phyloP scores from a whole-genome alignment of 2,113 vertebrate species.

The Varanus salvator region DNA sequence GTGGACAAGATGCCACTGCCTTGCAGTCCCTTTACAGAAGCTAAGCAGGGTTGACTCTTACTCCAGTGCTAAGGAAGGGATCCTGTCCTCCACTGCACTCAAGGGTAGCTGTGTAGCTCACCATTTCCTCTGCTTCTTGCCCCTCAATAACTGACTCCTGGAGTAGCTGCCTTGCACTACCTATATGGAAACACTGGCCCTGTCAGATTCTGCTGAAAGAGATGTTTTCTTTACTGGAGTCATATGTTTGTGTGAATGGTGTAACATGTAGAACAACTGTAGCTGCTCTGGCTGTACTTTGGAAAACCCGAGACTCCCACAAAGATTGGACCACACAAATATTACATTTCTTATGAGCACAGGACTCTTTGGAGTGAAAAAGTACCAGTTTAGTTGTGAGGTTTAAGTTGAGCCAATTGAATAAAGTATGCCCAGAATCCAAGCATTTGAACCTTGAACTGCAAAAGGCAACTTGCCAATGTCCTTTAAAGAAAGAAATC shows the following conservation, averaged over 20 bases:
- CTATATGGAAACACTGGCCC: background rate
- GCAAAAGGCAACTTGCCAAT: slow-evolving; percentile 46
- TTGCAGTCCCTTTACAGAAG: too few relatives aligned
- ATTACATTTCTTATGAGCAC: background rate
- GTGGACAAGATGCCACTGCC: too few relatives aligned
- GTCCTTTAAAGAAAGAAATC: slow-evolving; percentile 30
- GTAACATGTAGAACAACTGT: background rate
- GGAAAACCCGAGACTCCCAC: background rate
- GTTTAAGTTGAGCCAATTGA: background rate
- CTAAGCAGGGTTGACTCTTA: background rate
- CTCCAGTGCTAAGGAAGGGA: background rate
- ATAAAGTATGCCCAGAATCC: slow-evolving; percentile 7
- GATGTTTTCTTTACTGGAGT: background rate
- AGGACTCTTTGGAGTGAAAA: background rate
- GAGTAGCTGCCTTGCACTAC: background rate
- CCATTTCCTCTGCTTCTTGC: background rate
- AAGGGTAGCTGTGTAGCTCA: background rate
- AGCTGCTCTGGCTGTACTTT: background rate
- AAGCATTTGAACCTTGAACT: slow-evolving; percentile 52
- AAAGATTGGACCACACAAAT: background rate
- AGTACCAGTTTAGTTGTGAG: background rate
- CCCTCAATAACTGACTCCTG: too few relatives aligned
- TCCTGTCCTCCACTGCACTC: background rate
- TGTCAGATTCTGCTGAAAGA: background rate
- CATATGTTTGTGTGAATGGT: background rate